Base-by-base conservation (phyloP, 2,797 vertebrate genomes). In the Sebastes oblongus region DNA sequence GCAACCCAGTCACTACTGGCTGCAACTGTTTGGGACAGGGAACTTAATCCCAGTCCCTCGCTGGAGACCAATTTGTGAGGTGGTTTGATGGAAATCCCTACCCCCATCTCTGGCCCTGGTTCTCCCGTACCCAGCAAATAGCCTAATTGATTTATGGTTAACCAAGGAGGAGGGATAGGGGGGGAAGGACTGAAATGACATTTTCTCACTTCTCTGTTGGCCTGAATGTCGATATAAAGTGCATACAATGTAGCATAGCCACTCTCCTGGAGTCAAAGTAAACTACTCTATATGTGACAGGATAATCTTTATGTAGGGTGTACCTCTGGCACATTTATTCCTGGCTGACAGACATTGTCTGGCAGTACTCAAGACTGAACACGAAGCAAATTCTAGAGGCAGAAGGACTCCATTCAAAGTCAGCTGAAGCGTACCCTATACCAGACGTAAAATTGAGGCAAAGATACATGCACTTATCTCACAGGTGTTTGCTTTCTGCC, bases 31-130 rank as follows among this genome's bases (percentile, higher is more conserved):
- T 46, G 32, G 64, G 81, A 91, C 81, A 72, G 90, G 93, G 90
- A 95, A 89, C 85, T 68, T 82, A 91, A 91, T 92, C 85, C 87
- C 75, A 68, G 75, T 78, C 66, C 77, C 82, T 92, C 78, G 46
- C 86, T 83, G 66, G 91, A 94, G 91, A 92, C 88, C 84, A 88
- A 88, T 93, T 91, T 90, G 84, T 84, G 77, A 85, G 84, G 77
- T 90, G 85, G 86, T 79, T 82, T 77, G 58, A 84, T 84, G 79
- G 87, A 90, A 93, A 89, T 72, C 78, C 88, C 84, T 83, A 59
- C 78, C 83, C 74, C 79, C 72, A 34, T 54, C 74, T 78, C 81
- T 74, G 75, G 78, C 66, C 36, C 52, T 50, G 39, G 58, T 82
- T 77, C 75, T 75, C 54, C 62, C 64, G 58, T 67, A 77, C 36